Base-by-base conservation (phyloP, 2,797 vertebrate species). In the Gymnothorax reevesii region DNA sequence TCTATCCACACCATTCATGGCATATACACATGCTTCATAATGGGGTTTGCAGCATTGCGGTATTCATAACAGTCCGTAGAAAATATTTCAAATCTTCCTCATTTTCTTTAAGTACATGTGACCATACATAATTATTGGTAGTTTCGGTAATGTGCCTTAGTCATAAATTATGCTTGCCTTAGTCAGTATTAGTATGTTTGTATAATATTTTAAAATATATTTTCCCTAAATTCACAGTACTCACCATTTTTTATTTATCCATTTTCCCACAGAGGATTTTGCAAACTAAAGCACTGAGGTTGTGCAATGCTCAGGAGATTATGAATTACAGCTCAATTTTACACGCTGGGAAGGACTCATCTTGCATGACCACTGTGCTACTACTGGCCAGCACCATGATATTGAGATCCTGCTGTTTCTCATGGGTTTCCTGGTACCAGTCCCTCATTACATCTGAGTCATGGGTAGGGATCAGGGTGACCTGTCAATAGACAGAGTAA, bases 301-400 rank as follows among this genome's bases (percentile, higher is more conserved):
- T 86, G 59, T 33, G 57, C 83, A 83, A 55, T 71, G 84, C 77
- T 52, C 64, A 15, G 20, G 52, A 73, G 54, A 69, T 49, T 77
- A 69, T 77, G 90, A 89, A 91, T 95, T 97, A 99, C 97, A 99
- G 96, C 91, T 99, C 98, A 85, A 99, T 99, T 94, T 99, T 99
- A 95, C 98, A 99, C 88, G 98, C 98, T 0, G 98, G 98, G 93
- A 99, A 99, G 89, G 98, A 99, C 91, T 99, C 98, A 55, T 99
- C 98, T 95, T 99, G 98, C 98, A 99, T 99, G 90, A 99, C 98
- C 59, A 99, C 98, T 0, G 98, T 99, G 96, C 98, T 99, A 96
- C 98, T 99, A 96, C 98, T 99, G 85, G 98, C 98, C 91, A 99
- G 94, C 90, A 99, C 98, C 98, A 99, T 99, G 92, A 99, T 98